Evolutionary conservation across 2,888 invertebrate genomes (phyloP), one percentile per base, ranked within the genome.

Genomic region (Cephus sareptanus): DNA sequence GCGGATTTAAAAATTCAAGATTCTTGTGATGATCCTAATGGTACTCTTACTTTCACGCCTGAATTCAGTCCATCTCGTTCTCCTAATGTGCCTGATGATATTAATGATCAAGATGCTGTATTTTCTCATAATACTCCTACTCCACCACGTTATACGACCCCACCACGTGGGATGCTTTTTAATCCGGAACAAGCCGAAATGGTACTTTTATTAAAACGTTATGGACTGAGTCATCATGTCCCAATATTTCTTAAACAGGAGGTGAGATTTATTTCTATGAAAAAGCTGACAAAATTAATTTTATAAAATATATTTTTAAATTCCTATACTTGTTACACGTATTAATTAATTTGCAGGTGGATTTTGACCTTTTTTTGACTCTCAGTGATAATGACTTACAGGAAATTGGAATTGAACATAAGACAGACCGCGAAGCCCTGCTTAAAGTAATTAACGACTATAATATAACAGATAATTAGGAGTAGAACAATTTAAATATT

Each of bases 161-260:
- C 90, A 12, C 90, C 90, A 11, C 82, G 81, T 70, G 88, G 88
- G 75, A 86, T 88, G 82, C 82, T 87, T 30, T 79, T 89, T 6
- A 85, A 87, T 80, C 83, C 82, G 15, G 82, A 82, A 75, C 85
- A 89, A 80, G 81, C 82, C 40, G 86, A 87, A 81, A 82, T 91
- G 79, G 83, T 87, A 30, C 33, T 84, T 77, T 76, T 90, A 40
- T 76, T 91, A 11, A 85, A 87, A 81, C 84, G 80, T 13, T 89
- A 88, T 78, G 85, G 85, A 76, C 78, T 91, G 6, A 82, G 82
- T 69, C 86, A 84, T 78, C 85, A 87, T 40, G 81, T 89, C 68
- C 79, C 89, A 23, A 80, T 85, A 75, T 91, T 91, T 82, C 80
- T 91, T 68, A 83, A 89, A 77, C 87, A 91, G 82, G 91, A 91